phyloP scores from a whole-genome alignment of 1,140 invertebrate genomes.

The Proctacanthus coquilletti region DNA sequence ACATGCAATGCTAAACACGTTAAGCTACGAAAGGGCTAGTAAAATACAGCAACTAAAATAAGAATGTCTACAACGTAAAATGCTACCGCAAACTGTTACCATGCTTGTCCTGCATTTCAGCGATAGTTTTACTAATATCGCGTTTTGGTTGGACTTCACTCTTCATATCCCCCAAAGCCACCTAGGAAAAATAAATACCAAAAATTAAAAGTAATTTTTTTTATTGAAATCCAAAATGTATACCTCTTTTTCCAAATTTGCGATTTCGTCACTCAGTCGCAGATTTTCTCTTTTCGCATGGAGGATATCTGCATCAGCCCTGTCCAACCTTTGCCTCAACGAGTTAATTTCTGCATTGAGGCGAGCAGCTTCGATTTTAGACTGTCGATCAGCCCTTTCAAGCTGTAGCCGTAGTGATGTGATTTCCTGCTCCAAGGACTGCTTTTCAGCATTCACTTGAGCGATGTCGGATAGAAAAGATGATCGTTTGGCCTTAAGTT shows the following conservation, averaged over 20 bases:
- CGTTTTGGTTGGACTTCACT: conserved; percentile 42
- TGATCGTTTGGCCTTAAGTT: conserved; percentile 56
- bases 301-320: conserved; percentile 59
- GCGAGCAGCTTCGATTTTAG: conserved; percentile 54
- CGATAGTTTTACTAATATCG: conserved; percentile 53
- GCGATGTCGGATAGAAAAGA: conserved; percentile 57
- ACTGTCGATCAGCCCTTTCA: conserved; percentile 53
- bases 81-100: too few species aligned
- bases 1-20: too few species aligned
- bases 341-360: conserved; percentile 61
- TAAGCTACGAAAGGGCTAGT: too few species aligned
- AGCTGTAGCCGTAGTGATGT: conserved; percentile 39
- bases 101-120: conserved; percentile 64
- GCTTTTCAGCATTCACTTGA: conserved; percentile 53
- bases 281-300: conserved; percentile 60
- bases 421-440: conserved; percentile 60
- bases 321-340: conserved; percentile 54
- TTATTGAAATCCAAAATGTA: background rate
- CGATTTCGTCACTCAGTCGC: conserved; percentile 54
- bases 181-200: conserved; percentile 15
- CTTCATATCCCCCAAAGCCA: conserved; percentile 32
- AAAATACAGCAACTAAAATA: too few species aligned
- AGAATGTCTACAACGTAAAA: too few species aligned
- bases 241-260: conserved; percentile 63
- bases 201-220: background rate